Base-by-base conservation (phyloP, 2,888 invertebrate species). In the Euplagia quadripunctaria region DNA sequence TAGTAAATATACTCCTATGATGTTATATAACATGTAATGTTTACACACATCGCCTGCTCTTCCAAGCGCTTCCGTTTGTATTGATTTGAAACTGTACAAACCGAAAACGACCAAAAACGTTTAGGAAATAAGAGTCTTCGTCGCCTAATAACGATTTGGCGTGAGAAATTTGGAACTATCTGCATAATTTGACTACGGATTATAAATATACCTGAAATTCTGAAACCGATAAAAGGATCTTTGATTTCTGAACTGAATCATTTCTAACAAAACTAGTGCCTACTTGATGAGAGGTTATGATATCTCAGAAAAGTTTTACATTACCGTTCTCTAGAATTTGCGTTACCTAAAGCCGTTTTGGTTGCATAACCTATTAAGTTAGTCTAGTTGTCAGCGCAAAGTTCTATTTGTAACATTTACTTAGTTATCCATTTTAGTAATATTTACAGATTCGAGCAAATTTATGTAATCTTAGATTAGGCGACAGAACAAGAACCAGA, bases 1-100 rank as follows among this genome's bases (percentile, higher is more conserved):
- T 58, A 74, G 52, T 68, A 74, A 71, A 58, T 65, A 75, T 78
- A 67, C 31, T 61, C 31, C 6, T 31, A 61, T 12, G 6, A 31
- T 4, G 14, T 14, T 61, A 5, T 20, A 11, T 58, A 58, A 58
- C 58, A 58, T 20, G 12, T 58, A 46, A 9, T 11, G 11, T 58
- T 58, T 12, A n/a, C 58, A 58, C 20, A 58, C 31, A 58, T 31
- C 9, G 12, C 31, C 6, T 14, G 61, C 31, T 61, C 20, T 61
- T 31, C 5, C 20, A 58, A 58, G 58, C 11, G 9, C 20, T 4
- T 20, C 20, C 11, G 58, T 58, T 20, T 31, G 31, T 31, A 31
- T 31, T 31, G 31, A 31, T 31, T 31, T 31, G 31, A 31, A 31
- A 31, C 31, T 31, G 31, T 31, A 31, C 31, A 31, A 31, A 2